Percentiles rank a stretch among this genome's conserved stretches.
phyloP scores from a whole-genome alignment of 2,888 invertebrate species.

The Uloborus plumipes region DNA sequence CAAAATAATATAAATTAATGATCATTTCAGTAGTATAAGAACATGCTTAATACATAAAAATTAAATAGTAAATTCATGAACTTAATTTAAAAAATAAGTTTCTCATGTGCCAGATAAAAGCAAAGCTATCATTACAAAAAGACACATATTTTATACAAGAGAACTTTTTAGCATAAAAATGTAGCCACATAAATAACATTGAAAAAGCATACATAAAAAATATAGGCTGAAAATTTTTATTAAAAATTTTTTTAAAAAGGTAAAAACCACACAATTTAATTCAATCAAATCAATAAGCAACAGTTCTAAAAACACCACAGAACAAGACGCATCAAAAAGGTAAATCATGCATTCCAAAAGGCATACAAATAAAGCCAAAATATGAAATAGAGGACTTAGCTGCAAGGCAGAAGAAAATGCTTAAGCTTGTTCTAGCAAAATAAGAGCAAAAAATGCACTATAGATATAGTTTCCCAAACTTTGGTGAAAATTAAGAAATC shows the following conservation, averaged over 20 bases:
- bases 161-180: not conserved
- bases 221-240: not conserved
- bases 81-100: not conserved
- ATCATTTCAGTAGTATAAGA: no score
- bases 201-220: not conserved
- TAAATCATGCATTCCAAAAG: constrained; percentile 54
- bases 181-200: not conserved
- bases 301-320: constrained; percentile 49
- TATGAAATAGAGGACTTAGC: constrained; percentile 42
- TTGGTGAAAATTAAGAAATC: no score
- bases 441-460: constrained; percentile 48
- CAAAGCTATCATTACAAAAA: not conserved
- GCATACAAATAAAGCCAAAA: constrained; percentile 45
- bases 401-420: constrained; percentile 59
- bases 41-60: not conserved
- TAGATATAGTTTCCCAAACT: no score
- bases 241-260: constrained; percentile 1
- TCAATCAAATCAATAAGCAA: constrained; percentile 14
- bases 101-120: not conserved
- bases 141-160: not conserved
- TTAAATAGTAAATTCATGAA: not conserved
- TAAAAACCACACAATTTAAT: constrained; percentile 8
- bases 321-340: constrained; percentile 45
- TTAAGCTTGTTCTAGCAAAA: constrained; percentile 55
- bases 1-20: no score